Percentiles rank a stretch among this genome's conserved stretches.
Evolutionary conservation across 2,113 vertebrate genomes (phyloP).

Genomic region (Chaenocephalus aceratus): DNA sequence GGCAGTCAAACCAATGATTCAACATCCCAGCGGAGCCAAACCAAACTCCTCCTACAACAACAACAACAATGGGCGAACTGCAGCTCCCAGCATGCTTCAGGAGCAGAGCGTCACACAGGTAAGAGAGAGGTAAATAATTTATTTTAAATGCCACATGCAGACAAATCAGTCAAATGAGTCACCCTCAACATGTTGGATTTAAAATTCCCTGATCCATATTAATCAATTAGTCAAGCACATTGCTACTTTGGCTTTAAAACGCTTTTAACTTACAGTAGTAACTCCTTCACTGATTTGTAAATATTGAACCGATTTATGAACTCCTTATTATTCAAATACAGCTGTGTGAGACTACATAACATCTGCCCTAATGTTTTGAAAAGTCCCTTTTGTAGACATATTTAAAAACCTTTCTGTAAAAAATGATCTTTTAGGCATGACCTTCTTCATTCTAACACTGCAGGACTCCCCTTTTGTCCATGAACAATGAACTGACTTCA

Average conservation of each 20-base stretch:
- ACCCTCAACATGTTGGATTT: neutral
- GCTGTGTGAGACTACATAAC: too few relatives aligned
- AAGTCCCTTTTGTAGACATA: too few relatives aligned
- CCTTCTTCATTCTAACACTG: too few relatives aligned
- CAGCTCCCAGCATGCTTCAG: slow-evolving; percentile 72
- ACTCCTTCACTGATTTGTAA: too few relatives aligned
- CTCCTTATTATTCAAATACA: too few relatives aligned
- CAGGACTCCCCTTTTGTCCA: too few relatives aligned
- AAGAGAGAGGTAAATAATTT: slow-evolving; percentile 24
- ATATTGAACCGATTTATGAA: too few relatives aligned
- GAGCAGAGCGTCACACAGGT: slow-evolving; percentile 72
- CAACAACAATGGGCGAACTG: slow-evolving; percentile 86
- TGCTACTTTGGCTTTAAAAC: neutral
- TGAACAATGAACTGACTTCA: too few relatives aligned
- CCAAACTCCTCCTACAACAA: slow-evolving; percentile 92
- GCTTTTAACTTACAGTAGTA: neutral
- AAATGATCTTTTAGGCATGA: too few relatives aligned
- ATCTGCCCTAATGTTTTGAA: too few relatives aligned
- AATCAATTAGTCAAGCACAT: too few relatives aligned
- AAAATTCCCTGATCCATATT: neutral
- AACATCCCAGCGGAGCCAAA: slow-evolving; percentile 85
- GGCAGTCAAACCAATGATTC: slow-evolving; percentile 94
- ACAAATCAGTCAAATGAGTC: neutral
- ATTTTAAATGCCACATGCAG: neutral
- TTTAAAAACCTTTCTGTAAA: too few relatives aligned